Base-by-base conservation (phyloP, 1,140 invertebrate species). In the Anadara kagoshimensis region DNA sequence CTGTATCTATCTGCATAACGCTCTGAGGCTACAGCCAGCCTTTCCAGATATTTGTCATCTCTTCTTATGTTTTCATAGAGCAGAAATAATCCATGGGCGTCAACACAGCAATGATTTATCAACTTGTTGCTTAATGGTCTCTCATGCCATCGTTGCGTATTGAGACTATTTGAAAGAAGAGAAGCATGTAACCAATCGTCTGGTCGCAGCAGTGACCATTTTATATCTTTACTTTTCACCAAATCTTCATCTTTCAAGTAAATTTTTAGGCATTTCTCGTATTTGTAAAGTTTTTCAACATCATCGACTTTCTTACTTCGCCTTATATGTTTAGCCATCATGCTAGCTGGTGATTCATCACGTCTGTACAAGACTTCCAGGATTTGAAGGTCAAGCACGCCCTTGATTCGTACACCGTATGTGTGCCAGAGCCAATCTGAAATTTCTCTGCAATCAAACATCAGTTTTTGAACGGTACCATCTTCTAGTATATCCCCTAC, bases 381-480 rank as follows among this genome's bases (percentile, higher is more conserved):
- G 4, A 71, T 26, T 36, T 71, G 69, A 24, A 71, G 51, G 49
- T 71, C 69, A 5, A 71, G 16, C 5, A 71, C 69, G 1, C 69
- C 59, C 12, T 51, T 20, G 16, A 71, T 5, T 24, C 45, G 62
- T 10, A 71, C 69, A 8, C 54, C n/a, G 47, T 63, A 71, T 29
- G 41, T 47, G 54, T 71, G 69, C 16, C n/a, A 59, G 0, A 71
- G 51, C 12, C 36, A 49, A 63, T 71, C 69, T 5, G 69, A 53
- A 63, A 56, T 59, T n/a, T 63, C 45, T 29, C 69, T 53, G 49
- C 69, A 71, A 53, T 71, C 69, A 71, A 71, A 71, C 69, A 71
- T 56, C 5, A 71, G 45, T 43, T 71, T 64, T 14, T 63, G 41
- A 5, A 63, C 43, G 14, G 14, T 7, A 5, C 54, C n/a, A 43